These are phyloP conservation scores for Coelopa frigida DNA, from an alignment of 1,140 invertebrate genomes.

Conservation along the genomic window DNA sequence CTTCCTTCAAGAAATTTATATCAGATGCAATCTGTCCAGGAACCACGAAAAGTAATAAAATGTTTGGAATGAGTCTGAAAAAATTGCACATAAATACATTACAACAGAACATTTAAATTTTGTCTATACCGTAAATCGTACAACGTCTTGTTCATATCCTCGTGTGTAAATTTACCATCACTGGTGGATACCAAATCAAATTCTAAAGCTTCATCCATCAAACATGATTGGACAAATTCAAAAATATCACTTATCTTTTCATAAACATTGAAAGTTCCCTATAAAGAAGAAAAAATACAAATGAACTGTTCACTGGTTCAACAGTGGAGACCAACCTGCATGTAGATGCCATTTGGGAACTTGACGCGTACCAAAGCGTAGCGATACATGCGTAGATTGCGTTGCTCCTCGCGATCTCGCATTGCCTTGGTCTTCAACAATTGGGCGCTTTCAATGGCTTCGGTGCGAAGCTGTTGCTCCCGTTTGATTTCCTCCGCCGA, in stretches of 20 bases:
- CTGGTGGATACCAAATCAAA: conserved; percentile 59
- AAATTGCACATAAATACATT: neutral
- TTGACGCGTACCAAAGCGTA: conserved; percentile 76
- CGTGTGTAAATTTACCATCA: conserved; percentile 56
- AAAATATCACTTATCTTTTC: conserved; percentile 64
- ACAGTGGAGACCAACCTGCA: conserved; percentile 56
- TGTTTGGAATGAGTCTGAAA: conserved; percentile 62
- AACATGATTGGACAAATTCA: conserved; percentile 66
- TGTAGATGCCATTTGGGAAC: conserved; percentile 78
- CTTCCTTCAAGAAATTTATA: conserved; percentile 61
- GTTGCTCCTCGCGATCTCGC: conserved; percentile 76
- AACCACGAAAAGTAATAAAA: conserved; percentile 62
- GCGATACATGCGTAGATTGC: conserved; percentile 73
- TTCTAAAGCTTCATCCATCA: conserved; percentile 56
- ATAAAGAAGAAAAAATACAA: conserved; percentile 5
- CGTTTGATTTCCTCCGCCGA: conserved; percentile 73
- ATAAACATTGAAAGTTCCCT: conserved; percentile 77
- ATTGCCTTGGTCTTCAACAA: conserved; percentile 87
- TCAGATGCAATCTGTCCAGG: conserved; percentile 48
- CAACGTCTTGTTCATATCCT: conserved; percentile 58
- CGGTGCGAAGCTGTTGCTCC: conserved; percentile 71
- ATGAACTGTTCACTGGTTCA: neutral
- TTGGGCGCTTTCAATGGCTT: conserved; percentile 69
- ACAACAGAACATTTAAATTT: neutral
- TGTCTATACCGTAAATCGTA: conserved; percentile 51